A percentile compares a stretch with the other conserved stretches of the same genome.
Conservation (phyloP, 2,888 invertebrate species). For the Drosophila conformis region DNA sequence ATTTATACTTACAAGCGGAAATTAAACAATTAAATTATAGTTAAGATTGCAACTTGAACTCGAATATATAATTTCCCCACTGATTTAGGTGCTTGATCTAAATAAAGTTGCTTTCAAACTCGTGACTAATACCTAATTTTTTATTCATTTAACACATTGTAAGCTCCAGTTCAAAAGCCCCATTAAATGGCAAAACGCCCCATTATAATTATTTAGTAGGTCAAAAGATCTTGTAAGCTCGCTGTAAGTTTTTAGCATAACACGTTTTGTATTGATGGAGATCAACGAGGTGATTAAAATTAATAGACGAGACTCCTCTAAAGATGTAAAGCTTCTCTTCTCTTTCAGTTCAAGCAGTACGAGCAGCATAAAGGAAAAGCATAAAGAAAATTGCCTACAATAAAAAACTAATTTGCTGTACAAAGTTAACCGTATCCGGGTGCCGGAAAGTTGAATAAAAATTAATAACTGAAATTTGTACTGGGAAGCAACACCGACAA, state of each 20-base stretch:
- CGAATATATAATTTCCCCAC: neutral
- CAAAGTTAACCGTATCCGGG: slow-evolving; percentile 14
- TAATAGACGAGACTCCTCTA: neutral
- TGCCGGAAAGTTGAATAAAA: slow-evolving; percentile 40
- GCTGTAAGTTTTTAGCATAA: slow-evolving; percentile 24
- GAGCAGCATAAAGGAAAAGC: slow-evolving; percentile 15
- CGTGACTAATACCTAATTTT: neutral
- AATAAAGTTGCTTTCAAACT: too few species aligned
- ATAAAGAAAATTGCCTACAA: slow-evolving; percentile 39
- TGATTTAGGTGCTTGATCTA: neutral
- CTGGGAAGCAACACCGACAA: slow-evolving; percentile 25
- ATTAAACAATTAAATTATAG: neutral
- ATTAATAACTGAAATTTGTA: slow-evolving; percentile 67
- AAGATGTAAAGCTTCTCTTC: neutral
- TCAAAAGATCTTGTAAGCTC: slow-evolving; percentile 10
- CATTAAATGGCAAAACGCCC: slow-evolving; percentile 9
- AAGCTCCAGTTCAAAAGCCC: slow-evolving; percentile 21
- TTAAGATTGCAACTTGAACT: too few species aligned
- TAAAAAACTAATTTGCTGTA: slow-evolving; percentile 31
- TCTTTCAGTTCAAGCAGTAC: neutral
- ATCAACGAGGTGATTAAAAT: neutral
- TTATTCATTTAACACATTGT: neutral
- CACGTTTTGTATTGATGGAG: neutral
- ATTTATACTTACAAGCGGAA: neutral
- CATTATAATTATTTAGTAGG: neutral